phyloP scores from a whole-genome alignment of 2,888 invertebrate species.

The Synergus umbraculus region DNA sequence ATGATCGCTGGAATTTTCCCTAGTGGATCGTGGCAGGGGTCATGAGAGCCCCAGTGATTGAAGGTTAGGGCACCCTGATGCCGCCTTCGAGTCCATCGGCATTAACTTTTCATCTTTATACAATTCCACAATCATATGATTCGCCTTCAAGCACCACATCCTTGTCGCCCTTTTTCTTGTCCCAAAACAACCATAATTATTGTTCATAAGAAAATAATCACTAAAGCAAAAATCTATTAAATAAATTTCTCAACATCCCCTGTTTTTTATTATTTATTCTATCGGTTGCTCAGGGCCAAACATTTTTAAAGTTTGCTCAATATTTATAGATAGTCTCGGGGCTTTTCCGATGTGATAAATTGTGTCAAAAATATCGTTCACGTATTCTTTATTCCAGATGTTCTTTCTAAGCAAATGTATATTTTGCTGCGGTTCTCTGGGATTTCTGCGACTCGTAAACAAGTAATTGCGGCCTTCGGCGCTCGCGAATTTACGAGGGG shows the following conservation, averaged over 20 bases:
- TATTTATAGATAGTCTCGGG: neutral
- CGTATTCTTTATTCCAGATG: slow-evolving; percentile 32
- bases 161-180: slow-evolving; percentile 40
- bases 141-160: slow-evolving; percentile 46
- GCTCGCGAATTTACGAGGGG: slow-evolving; percentile 32
- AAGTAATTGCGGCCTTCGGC: slow-evolving; percentile 37
- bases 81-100: slow-evolving; percentile 61
- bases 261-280: neutral
- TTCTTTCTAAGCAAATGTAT: slow-evolving; percentile 27
- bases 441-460: slow-evolving; percentile 37
- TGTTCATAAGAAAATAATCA: slow-evolving; percentile 24
- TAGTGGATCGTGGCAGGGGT: slow-evolving; percentile 74
- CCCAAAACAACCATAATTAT: slow-evolving; percentile 47
- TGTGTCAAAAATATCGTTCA: slow-evolving; percentile 14
- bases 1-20: slow-evolving; percentile 76
- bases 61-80: slow-evolving; percentile 72
- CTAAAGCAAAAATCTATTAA: neutral
- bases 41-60: slow-evolving; percentile 77
- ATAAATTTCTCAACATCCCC: neutral
- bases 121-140: slow-evolving; percentile 66
- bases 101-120: slow-evolving; percentile 77
- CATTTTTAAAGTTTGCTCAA: neutral
- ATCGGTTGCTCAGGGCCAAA: neutral
- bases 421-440: slow-evolving; percentile 33
- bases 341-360: neutral